Evolutionary conservation across 2,888 invertebrate genomes (phyloP).

Genomic region (Agelastica alni): DNA sequence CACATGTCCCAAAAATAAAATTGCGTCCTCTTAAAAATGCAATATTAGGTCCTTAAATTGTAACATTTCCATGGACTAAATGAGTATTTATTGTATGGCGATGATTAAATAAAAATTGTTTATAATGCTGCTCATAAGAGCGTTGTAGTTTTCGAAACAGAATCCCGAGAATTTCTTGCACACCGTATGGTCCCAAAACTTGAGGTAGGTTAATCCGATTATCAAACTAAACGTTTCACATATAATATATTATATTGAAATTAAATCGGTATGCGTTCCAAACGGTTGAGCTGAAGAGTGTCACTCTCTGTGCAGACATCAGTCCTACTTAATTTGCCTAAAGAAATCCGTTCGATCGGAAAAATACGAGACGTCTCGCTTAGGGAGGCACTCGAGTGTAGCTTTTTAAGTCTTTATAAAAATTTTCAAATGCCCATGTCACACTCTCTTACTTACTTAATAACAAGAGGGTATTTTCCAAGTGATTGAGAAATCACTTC

Average conservation of each 20-base stretch:
- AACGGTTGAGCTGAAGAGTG: slow-evolving; percentile 44
- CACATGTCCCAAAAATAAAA: no score
- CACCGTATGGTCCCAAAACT: slow-evolving; percentile 2
- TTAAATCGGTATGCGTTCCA: slow-evolving; percentile 40
- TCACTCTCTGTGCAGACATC: slow-evolving; percentile 34
- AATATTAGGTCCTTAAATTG: no score
- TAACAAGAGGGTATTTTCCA: no score
- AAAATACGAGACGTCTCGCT: slow-evolving; percentile 27
- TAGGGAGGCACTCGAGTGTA: slow-evolving; percentile 22
- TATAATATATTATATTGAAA: slow-evolving; percentile 40
- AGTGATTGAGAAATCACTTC: no score
- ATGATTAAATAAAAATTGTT: no score
- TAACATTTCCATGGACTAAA: no score
- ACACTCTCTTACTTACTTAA: no score
- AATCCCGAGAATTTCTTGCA: slow-evolving; percentile 4
- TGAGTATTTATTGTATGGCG: no score
- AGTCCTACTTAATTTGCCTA: slow-evolving; percentile 22
- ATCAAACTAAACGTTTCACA: slow-evolving; percentile 30
- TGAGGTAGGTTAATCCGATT: slow-evolving; percentile 40
- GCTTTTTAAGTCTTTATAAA: slow-evolving; percentile 11
- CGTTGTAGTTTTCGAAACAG: not conserved
- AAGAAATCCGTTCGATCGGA: slow-evolving; percentile 20
- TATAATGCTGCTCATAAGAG: no score
- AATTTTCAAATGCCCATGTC: slow-evolving; percentile 6
- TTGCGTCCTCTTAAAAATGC: no score